Evolutionary conservation across 1,140 invertebrate species (phyloP).

Genomic region (Thaumatotibia leucotreta): DNA sequence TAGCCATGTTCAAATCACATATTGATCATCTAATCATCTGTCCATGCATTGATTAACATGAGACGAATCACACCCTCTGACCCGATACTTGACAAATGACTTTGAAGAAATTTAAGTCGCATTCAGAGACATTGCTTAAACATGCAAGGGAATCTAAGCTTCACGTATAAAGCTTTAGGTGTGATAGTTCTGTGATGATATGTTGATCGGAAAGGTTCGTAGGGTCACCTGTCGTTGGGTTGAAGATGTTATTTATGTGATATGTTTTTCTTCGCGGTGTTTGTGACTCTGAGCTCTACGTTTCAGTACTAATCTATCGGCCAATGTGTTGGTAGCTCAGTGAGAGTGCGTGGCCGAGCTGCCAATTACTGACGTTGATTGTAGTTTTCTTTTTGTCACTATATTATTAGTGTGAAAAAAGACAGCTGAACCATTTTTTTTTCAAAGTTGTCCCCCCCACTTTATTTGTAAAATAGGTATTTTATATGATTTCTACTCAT

Average conservation of each 20-base stretch:
- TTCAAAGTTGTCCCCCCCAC: too few species aligned
- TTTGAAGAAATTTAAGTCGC: slow-evolving; percentile 26
- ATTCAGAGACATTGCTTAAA: neutral
- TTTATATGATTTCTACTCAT: too few species aligned
- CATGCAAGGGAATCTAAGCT: neutral
- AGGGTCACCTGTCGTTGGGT: slow-evolving; percentile 11
- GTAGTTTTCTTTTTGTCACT: too few species aligned
- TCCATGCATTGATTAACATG: slow-evolving; percentile 46
- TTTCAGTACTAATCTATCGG: neutral
- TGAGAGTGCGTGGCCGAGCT: too few species aligned
- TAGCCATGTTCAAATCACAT: slow-evolving; percentile 28
- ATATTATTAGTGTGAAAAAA: too few species aligned
- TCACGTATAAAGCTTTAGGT: neutral
- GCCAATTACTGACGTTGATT: too few species aligned
- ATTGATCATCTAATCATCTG: slow-evolving; percentile 45
- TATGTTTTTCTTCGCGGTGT: neutral
- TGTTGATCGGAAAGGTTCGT: neutral
- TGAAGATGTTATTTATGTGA: slow-evolving; percentile 14
- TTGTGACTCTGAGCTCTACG: neutral
- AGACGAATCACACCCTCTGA: slow-evolving; percentile 50
- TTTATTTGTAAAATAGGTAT: too few species aligned
- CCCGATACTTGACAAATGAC: slow-evolving; percentile 48
- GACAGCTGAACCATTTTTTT: too few species aligned
- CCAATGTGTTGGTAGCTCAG: too few species aligned
- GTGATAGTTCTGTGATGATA: neutral